Evolutionary conservation across 2,888 invertebrate genomes (phyloP), one percentile per base, ranked within the genome.

Genomic region (Branchinecta sandiegonensis): DNA sequence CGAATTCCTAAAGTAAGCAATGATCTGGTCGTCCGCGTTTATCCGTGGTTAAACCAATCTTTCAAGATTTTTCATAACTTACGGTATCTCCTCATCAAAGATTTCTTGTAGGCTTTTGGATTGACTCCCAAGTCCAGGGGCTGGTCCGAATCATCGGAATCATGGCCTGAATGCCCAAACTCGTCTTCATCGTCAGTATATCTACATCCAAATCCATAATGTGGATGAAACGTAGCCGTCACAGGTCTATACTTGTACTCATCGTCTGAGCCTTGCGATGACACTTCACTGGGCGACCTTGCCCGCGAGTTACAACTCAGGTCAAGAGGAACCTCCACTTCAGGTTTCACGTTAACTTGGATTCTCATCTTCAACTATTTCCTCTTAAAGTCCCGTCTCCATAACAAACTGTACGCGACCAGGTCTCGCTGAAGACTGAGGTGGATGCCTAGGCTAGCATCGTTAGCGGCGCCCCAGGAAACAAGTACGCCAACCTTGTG

Each of bases 31-130:
- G 4, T 37, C 37, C 37, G 37, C 37, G 37, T 37, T 37, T 4
- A 37, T 37, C 37, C 37, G 3, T 37, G 37, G 6, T 5, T 37
- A 6, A 37, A 37, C 4, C 37, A 5, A 37, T 37, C 37, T 37
- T 37, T 6, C 37, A 37, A 37, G 37, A 37, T 37, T 37, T 37
- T 37, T 37, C 37, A 37, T 37, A 47, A 89, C 93, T 93, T 87
- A 93, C 93, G 86, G 82, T 90, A 93, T 85, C 93, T 83, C 81
- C 89, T 89, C 85, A 93, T 92, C 76, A 93, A 85, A 76, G 87
- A 90, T 80, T 93, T 93, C 84, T 93, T 93, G 83, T 91, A 92
- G 66, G 91, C 81, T 75, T 82, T 82, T 48, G 74, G 74, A 71
- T 74, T 74, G 12, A 65, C 46, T n/a, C 69, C 69, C 50, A 66